These are phyloP conservation scores for Scleropages formosus DNA, from an alignment of 2,797 vertebrate genomes.

Conservation along the genomic window DNA sequence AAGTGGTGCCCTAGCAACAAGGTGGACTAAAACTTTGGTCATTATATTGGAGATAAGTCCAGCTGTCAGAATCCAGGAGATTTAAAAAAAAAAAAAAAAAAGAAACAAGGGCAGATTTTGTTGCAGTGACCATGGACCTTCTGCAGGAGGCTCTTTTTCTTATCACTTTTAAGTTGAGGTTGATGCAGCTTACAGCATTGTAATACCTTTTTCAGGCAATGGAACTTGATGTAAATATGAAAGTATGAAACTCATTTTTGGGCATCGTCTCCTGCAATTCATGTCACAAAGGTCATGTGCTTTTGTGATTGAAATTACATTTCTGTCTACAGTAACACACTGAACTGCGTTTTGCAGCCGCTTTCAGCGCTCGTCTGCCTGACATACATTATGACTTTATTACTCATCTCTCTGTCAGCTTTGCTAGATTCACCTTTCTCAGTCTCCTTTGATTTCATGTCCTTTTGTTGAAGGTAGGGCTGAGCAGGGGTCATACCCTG, in stretches of 20 bases:
- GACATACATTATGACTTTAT: neutral
- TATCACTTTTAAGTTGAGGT: too few relatives aligned
- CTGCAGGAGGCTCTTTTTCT: neutral
- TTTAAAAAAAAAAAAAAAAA: neutral
- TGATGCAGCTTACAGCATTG: neutral
- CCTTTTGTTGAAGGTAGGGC: too few relatives aligned
- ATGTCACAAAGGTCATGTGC: conserved; percentile 10
- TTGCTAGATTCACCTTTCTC: neutral
- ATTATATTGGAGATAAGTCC: neutral
- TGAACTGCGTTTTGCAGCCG: too few relatives aligned
- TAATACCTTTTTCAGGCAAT: neutral
- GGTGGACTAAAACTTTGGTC: neutral
- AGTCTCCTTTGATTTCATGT: too few relatives aligned
- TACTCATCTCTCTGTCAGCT: neutral
- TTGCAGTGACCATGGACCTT: neutral
- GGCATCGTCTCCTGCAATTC: neutral
- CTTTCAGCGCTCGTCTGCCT: neutral
- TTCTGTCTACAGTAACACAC: neutral
- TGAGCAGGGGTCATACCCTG: too few relatives aligned
- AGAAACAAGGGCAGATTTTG: neutral
- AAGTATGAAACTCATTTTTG: neutral
- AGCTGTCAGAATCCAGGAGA: too few relatives aligned
- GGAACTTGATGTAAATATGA: neutral
- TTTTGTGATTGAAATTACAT: neutral
- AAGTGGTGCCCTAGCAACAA: conserved; percentile 21